These are phyloP conservation scores for Oreotrochilus melanogaster DNA, from an alignment of 2,113 vertebrate genomes.

Conservation along the genomic window DNA sequence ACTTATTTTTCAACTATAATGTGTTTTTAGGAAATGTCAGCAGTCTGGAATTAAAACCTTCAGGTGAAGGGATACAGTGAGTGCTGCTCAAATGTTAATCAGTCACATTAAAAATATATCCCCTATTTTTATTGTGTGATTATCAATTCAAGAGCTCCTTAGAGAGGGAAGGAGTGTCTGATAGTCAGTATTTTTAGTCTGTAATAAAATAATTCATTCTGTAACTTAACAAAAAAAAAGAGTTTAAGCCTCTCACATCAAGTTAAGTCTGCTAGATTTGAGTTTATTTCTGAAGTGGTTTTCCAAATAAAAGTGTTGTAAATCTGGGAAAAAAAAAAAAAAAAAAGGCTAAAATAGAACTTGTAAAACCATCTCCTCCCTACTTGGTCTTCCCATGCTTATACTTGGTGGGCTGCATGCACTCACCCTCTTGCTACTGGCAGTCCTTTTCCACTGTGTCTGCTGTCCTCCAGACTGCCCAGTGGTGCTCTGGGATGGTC, in stretches of 20 bases:
- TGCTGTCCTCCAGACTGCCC: background rate
- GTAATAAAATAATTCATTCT: slow-evolving; percentile 9
- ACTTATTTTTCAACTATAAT: background rate
- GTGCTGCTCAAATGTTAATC: slow-evolving; percentile 15
- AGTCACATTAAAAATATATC: background rate
- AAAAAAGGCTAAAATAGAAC: background rate
- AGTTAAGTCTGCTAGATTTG: background rate
- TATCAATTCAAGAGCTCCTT: slow-evolving; percentile 1
- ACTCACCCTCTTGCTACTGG: background rate
- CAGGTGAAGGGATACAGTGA: background rate
- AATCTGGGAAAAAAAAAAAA: background rate
- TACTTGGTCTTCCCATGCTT: background rate
- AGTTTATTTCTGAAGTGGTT: background rate
- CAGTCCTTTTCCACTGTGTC: background rate
- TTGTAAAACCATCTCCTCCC: background rate
- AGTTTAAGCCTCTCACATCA: background rate
- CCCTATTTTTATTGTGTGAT: background rate
- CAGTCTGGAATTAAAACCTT: slow-evolving; percentile 19
- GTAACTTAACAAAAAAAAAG: background rate
- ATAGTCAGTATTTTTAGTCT: slow-evolving; percentile 14
- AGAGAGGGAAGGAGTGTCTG: background rate
- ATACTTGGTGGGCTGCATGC: accelerated
- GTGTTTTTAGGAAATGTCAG: slow-evolving; percentile 9
- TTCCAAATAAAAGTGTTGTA: background rate
- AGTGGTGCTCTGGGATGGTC: background rate